Evolutionary conservation across 2,797 vertebrate genomes (phyloP).

Genomic region (Ibycter americanus): DNA sequence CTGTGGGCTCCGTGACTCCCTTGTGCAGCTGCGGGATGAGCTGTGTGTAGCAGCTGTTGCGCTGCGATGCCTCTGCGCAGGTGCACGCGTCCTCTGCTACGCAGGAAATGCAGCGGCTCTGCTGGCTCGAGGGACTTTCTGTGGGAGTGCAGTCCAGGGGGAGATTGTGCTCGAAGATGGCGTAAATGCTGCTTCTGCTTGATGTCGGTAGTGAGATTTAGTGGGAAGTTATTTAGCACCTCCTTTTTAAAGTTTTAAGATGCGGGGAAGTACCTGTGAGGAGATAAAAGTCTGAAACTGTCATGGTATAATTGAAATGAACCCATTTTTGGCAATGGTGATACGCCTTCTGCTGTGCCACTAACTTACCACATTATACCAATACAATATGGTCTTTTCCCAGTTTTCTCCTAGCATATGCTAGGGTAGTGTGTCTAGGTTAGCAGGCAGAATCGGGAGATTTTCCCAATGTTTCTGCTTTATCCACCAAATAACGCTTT

Average conservation of each 20-base stretch:
- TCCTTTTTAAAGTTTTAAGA: neutral
- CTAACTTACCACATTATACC: neutral
- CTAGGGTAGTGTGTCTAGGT: neutral
- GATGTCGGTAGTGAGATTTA: neutral
- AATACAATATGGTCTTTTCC: neutral
- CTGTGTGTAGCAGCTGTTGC: neutral
- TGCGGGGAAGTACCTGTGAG: neutral
- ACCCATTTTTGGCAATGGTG: neutral
- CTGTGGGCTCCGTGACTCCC: neutral
- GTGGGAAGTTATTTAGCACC: neutral
- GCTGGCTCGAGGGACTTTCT: neutral
- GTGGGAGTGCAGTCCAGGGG: neutral
- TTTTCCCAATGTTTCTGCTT: neutral
- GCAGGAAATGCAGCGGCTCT: neutral
- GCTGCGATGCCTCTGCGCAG: fast-evolving
- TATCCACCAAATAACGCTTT: neutral
- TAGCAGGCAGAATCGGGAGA: neutral
- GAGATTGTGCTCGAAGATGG: neutral
- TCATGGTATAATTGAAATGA: neutral
- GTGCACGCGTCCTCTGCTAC: fast-evolving
- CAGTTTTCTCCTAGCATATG: neutral
- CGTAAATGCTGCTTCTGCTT: neutral
- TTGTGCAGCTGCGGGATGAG: fast-evolving
- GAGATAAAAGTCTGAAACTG: neutral
- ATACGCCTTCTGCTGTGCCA: neutral